phyloP scores from a whole-genome alignment of 2,797 vertebrate genomes.

The Micropoecilia bifurca region DNA sequence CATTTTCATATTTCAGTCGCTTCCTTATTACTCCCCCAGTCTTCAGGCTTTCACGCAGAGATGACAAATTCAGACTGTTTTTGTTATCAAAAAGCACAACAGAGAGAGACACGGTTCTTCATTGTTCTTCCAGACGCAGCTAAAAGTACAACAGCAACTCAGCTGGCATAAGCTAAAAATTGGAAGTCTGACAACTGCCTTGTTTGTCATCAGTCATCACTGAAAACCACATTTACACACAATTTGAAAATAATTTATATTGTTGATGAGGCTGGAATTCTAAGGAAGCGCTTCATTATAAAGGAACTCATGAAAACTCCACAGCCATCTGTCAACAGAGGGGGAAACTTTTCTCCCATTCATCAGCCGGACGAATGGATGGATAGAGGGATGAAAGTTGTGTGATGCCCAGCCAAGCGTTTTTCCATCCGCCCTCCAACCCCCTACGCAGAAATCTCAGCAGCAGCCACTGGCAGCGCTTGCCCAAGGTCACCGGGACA shows the following conservation, averaged over 20 bases:
- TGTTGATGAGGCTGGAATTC: conserved; percentile 57
- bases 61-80: conserved; percentile 10
- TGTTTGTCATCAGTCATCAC: conserved; percentile 48
- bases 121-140: conserved; percentile 18
- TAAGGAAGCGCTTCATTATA: conserved; percentile 65
- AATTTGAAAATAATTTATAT: conserved; percentile 65
- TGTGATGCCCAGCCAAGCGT: conserved; percentile 74
- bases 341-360: conserved; percentile 65
- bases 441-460: conserved; percentile 68
- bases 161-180: conserved; percentile 23
- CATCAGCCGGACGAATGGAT: conserved; percentile 64
- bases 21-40: not conserved
- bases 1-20: not conserved
- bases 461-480: conserved; percentile 72
- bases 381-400: conserved; percentile 65
- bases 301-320: conserved; percentile 68
- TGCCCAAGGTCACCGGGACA: conserved; percentile 72
- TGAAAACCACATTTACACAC: conserved; percentile 50
- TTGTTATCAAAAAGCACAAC: conserved; percentile 10
- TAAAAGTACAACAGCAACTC: conserved; percentile 31
- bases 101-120: conserved; percentile 5
- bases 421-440: conserved; percentile 70
- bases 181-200: conserved; percentile 41
- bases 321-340: conserved; percentile 73
- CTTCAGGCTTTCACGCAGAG: conserved; percentile 5